phyloP scores from a whole-genome alignment of 2,113 vertebrate species.

The Dromiciops gliroides region DNA sequence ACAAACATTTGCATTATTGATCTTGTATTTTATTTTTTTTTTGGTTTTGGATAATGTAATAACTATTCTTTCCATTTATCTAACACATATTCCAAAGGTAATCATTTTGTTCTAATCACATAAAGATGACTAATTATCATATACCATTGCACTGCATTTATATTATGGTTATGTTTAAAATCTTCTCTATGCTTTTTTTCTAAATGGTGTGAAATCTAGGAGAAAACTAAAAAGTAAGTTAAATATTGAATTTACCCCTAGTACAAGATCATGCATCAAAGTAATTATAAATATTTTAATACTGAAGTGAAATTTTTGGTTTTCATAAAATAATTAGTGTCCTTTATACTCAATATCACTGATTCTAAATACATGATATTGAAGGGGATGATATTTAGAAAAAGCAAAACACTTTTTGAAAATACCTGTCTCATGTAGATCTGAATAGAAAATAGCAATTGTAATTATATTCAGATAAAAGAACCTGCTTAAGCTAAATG shows the following conservation, averaged over 20 bases:
- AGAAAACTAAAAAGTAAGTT: neutral
- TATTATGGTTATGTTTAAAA: neutral
- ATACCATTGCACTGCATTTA: neutral
- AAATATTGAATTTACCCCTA: neutral
- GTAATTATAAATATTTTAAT: neutral
- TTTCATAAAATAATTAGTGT: neutral
- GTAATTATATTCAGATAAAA: slow-evolving; percentile 10
- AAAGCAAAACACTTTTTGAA: neutral
- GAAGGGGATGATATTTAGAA: neutral
- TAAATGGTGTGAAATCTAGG: neutral
- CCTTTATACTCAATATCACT: neutral
- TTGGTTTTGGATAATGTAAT: neutral
- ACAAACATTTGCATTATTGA: neutral
- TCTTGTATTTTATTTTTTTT: neutral
- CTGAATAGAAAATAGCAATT: slow-evolving; percentile 1
- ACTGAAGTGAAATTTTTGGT: neutral
- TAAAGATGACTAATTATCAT: neutral
- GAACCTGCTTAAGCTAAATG: neutral
- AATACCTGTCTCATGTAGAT: slow-evolving; percentile 2
- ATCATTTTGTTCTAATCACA: neutral
- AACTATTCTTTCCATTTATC: neutral
- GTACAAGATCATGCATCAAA: neutral
- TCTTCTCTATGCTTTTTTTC: neutral
- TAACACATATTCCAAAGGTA: neutral
- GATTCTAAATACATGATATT: neutral